These are phyloP conservation scores for Gracilinanus agilis DNA, from an alignment of 2,113 vertebrate species.

Conservation along the genomic window DNA sequence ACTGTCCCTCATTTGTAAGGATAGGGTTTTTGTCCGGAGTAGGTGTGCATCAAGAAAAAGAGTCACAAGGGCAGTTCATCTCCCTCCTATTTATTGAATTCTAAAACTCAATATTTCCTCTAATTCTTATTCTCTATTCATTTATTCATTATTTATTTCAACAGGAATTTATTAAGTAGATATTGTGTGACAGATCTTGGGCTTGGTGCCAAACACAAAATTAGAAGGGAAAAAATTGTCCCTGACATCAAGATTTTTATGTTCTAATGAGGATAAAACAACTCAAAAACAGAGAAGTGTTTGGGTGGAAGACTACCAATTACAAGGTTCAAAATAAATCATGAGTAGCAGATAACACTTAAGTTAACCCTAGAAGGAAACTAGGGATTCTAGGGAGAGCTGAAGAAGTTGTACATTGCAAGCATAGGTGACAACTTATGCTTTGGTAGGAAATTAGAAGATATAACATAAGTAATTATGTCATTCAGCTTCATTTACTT, in stretches of 20 bases:
- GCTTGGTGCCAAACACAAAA: not conserved
- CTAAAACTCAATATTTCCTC: not conserved
- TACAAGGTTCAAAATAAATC: not conserved
- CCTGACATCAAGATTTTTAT: not conserved
- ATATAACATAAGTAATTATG: not conserved
- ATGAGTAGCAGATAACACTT: not conserved
- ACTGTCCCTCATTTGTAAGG: not conserved
- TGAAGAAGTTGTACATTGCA: not conserved
- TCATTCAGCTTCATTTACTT: not conserved
- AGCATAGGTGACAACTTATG: not conserved
- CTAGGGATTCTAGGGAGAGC: not conserved
- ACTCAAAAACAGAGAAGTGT: not conserved
- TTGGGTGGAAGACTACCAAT: not conserved
- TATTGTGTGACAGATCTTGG: not conserved
- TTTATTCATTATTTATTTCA: not conserved
- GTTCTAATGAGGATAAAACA: not conserved
- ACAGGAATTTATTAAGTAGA: not conserved
- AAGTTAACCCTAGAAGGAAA: not conserved
- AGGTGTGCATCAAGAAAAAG: not conserved
- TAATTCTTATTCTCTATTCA: not conserved
- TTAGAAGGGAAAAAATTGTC: not conserved
- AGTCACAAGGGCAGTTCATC: not conserved
- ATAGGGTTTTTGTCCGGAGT: not conserved
- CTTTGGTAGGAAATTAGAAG: not conserved
- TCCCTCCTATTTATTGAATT: not conserved